Evolutionary conservation across 2,113 vertebrate genomes (phyloP).

Genomic region (Lagopus muta): DNA sequence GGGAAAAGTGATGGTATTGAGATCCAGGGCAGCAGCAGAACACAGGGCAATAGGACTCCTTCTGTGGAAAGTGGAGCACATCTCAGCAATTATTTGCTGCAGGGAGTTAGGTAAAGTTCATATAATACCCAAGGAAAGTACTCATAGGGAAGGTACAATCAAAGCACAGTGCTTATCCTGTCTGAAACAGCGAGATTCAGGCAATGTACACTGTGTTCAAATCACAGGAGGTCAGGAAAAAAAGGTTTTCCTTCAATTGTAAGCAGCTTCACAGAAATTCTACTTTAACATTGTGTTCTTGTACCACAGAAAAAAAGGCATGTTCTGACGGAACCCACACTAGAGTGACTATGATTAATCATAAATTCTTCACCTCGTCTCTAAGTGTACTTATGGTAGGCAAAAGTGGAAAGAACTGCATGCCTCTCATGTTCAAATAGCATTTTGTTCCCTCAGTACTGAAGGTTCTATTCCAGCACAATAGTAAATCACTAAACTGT

Average conservation of each 20-base stretch:
- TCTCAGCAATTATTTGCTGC: not conserved
- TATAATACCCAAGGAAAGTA: not conserved
- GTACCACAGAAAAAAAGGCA: fast-evolving
- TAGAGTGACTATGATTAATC: not conserved
- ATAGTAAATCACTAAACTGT: not conserved
- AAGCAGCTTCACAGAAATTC: not conserved
- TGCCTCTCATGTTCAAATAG: constrained; percentile 28
- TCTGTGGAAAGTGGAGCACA: not conserved
- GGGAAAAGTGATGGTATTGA: not conserved
- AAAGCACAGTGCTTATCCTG: not conserved
- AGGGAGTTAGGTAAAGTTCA: not conserved
- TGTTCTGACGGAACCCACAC: not conserved
- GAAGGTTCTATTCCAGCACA: not conserved
- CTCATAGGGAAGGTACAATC: not conserved
- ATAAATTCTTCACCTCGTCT: not conserved
- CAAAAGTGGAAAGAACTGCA: not conserved
- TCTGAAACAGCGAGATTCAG: not conserved
- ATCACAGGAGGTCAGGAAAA: not conserved
- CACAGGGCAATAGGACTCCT: not conserved
- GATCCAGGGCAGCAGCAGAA: not conserved
- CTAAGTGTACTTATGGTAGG: not conserved
- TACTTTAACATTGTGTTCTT: not conserved
- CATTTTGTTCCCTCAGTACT: not conserved
- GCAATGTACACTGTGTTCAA: not conserved
- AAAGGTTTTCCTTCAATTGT: not conserved